Conservation (phyloP, 1,140 invertebrate genomes). For the Hestina assimilis region DNA sequence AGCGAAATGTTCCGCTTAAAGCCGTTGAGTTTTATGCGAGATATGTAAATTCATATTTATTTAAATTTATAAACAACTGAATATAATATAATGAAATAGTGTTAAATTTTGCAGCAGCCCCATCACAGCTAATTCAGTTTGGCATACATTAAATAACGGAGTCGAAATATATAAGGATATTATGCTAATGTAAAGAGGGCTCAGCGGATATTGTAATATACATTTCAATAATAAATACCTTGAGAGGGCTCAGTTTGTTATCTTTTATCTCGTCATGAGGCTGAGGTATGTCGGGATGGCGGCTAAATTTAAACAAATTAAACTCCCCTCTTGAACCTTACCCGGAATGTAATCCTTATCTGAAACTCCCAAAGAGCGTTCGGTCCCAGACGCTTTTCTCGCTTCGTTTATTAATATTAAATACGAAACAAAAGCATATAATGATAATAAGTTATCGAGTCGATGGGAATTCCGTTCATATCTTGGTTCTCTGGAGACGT, state of each 20-base stretch:
- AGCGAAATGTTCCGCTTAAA: too few relatives aligned
- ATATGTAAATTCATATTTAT: too few relatives aligned
- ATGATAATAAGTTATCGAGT: neutral
- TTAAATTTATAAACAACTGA: too few relatives aligned
- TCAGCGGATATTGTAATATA: neutral
- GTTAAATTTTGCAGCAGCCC: too few relatives aligned
- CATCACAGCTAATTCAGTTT: too few relatives aligned
- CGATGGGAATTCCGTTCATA: neutral
- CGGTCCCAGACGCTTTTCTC: neutral
- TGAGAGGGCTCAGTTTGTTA: neutral
- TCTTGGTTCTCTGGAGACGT: neutral
- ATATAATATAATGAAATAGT: too few relatives aligned
- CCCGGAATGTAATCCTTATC: constrained; percentile 3
- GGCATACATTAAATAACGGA: too few relatives aligned
- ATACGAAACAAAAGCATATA: neutral
- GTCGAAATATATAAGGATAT: too few relatives aligned
- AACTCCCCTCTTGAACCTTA: neutral
- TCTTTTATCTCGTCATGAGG: neutral
- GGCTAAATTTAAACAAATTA: constrained; percentile 5
- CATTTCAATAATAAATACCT: neutral
- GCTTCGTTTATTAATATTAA: constrained; percentile 6
- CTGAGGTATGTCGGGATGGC: neutral
- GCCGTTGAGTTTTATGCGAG: too few relatives aligned
- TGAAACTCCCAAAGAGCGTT: neutral
- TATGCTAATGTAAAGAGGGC: neutral